Evolutionary conservation across 2,888 invertebrate species (phyloP).

Genomic region (Drosophila infuscata): DNA sequence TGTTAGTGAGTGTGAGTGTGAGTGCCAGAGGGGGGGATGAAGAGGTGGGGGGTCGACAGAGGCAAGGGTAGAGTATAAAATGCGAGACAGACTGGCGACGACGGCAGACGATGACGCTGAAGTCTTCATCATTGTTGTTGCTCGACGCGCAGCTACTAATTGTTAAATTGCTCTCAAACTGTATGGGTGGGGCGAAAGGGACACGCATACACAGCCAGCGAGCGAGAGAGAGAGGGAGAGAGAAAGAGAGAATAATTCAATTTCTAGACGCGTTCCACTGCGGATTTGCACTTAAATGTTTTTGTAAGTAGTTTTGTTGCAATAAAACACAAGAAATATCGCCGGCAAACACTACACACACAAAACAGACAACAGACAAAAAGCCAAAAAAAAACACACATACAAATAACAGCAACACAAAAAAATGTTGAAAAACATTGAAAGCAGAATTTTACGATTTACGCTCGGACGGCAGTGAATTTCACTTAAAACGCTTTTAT

Average conservation of each 20-base stretch:
- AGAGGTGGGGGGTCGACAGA: not conserved
- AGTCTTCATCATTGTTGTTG: slow-evolving; percentile 21
- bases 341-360: slow-evolving; percentile 32
- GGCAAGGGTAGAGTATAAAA: slow-evolving; percentile 23
- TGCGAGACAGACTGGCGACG: slow-evolving; percentile 62
- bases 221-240: not conserved
- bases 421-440: slow-evolving; percentile 63
- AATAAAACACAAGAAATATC: slow-evolving; percentile 50
- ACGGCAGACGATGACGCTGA: slow-evolving; percentile 24
- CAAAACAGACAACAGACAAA: slow-evolving; percentile 19
- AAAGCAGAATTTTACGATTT: slow-evolving; percentile 77
- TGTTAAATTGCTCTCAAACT: slow-evolving; percentile 55
- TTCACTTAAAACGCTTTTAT: slow-evolving; percentile 78
- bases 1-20: not conserved
- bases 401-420: slow-evolving; percentile 44
- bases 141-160: slow-evolving; percentile 46
- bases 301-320: slow-evolving; percentile 55
- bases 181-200: not conserved
- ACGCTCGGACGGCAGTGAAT: slow-evolving; percentile 72
- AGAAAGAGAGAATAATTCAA: slow-evolving; percentile 53
- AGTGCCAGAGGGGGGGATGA: not conserved
- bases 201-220: not conserved
- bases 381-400: slow-evolving; percentile 21
- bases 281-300: slow-evolving; percentile 50
- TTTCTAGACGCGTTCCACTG: slow-evolving; percentile 65